Evolutionary conservation across 2,113 vertebrate genomes (phyloP).

Genomic region (Telmatochromis brachygnathus): DNA sequence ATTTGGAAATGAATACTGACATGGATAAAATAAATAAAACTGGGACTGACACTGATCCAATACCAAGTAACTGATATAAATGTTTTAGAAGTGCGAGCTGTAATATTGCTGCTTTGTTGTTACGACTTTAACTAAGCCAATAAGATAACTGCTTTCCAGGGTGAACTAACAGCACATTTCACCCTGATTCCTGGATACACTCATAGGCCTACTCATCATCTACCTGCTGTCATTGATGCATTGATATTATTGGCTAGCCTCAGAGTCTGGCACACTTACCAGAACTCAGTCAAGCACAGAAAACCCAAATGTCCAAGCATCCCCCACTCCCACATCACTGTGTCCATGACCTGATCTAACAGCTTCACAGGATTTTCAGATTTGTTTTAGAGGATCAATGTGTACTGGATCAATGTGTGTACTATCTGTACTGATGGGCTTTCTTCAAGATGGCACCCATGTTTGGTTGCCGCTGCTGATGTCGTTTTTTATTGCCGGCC

Average conservation of each 20-base stretch:
- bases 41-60: not conserved
- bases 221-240: not conserved
- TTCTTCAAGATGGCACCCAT: not conserved
- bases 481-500: not conserved
- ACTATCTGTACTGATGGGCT: not conserved
- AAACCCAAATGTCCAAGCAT: constrained; percentile 35
- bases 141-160: not conserved
- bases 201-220: not conserved
- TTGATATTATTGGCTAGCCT: not conserved
- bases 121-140: not conserved
- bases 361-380: not conserved
- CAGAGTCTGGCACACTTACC: constrained; percentile 5
- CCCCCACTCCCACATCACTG: not conserved
- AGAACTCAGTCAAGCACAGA: constrained; percentile 30
- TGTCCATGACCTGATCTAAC: not conserved
- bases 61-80: not conserved
- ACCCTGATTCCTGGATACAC: not conserved
- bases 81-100: not conserved
- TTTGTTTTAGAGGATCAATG: not conserved
- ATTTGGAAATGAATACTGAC: not conserved
- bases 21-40: not conserved
- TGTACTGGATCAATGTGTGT: not conserved
- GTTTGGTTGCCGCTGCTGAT: not conserved
- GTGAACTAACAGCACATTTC: not conserved
- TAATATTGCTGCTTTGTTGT: not conserved